Evolutionary conservation across 2,888 invertebrate species (phyloP), one percentile per base, ranked within the genome.

Genomic region (Polydrusus pterygomalis): DNA sequence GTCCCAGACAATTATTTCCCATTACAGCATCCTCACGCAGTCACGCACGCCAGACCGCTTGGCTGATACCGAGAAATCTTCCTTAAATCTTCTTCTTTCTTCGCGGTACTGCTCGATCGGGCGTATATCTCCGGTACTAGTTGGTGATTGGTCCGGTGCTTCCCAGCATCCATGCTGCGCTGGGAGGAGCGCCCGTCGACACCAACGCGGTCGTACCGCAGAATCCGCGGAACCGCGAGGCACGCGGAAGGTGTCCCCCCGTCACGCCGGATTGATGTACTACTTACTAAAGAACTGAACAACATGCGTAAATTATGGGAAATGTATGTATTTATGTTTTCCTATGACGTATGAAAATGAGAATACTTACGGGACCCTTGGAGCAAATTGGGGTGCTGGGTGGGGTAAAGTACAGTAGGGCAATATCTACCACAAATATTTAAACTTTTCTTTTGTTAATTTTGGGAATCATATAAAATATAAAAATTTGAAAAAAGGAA

Each of bases 81-180:
- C 60, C 67, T 62, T 75, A 69, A 77, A 77, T 74, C 74, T 74
- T 74, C 74, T 34, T 25, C 2, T 34, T 34, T 34, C 34, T 47
- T 62, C 67, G 30, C 71, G 43, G 75, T 71, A 75, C 75, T 40
- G 62, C 40, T 43, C 25, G 45, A 68, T 47, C 75, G 75, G 75
- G 75, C 71, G 75, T 51, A 62, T 70, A 71, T 75, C 71, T 63
- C 43, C 58, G 49, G 65, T 63, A 64, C 70, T 54, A 70, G 54
- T 45, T 64, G 69, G 60, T 82, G 83, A 87, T 87, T 87, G 87
- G 87, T 86, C 85, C 85, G 83, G 81, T 80, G 79, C 80, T 79
- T 79, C 83, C 81, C 88, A 88, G 88, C 87, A 88, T 88, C 88
- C 88, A 88, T 88, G 87, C 88, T 88, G 87, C 81, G 88, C 86